These are phyloP conservation scores for Gryon sp. DNA, from an alignment of 1,140 invertebrate genomes.

Conservation along the genomic window DNA sequence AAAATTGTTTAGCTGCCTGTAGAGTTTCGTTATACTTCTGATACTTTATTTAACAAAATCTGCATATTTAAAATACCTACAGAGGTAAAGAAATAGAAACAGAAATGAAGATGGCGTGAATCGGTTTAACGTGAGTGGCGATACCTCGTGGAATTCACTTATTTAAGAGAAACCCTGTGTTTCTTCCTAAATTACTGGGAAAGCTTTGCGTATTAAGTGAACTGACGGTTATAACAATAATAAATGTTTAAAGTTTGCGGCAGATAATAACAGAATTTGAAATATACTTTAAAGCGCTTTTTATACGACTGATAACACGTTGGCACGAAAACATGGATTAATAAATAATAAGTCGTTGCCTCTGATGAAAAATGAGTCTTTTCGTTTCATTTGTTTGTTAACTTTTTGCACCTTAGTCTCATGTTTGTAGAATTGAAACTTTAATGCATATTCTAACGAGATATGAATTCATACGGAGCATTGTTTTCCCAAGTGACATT, in stretches of 20 bases:
- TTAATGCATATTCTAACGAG: slow-evolving; percentile 25
- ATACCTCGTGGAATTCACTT: slow-evolving; percentile 60
- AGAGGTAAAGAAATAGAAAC: slow-evolving; percentile 49
- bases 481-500: neutral
- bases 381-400: slow-evolving; percentile 25
- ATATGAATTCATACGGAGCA: slow-evolving; percentile 27
- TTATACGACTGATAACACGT: slow-evolving; percentile 30
- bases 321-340: slow-evolving; percentile 21
- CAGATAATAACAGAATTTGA: slow-evolving; percentile 40
- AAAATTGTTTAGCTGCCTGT: too few species aligned
- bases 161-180: slow-evolving; percentile 44
- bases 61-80: slow-evolving; percentile 64
- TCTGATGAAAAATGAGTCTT: slow-evolving; percentile 25
- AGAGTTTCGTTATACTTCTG: slow-evolving; percentile 64
- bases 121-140: slow-evolving; percentile 60
- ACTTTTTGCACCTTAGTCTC: slow-evolving; percentile 4
- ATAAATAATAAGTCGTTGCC: slow-evolving; percentile 15
- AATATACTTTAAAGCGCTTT: slow-evolving; percentile 23
- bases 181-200: slow-evolving; percentile 39
- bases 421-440: slow-evolving; percentile 7
- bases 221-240: slow-evolving; percentile 37
- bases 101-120: slow-evolving; percentile 49
- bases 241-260: slow-evolving; percentile 35
- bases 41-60: slow-evolving; percentile 65
- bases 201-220: slow-evolving; percentile 40